Percentiles rank a stretch among this genome's conserved stretches.
phyloP scores from a whole-genome alignment of 2,113 vertebrate species.

The Genyomyrus donnyi region DNA sequence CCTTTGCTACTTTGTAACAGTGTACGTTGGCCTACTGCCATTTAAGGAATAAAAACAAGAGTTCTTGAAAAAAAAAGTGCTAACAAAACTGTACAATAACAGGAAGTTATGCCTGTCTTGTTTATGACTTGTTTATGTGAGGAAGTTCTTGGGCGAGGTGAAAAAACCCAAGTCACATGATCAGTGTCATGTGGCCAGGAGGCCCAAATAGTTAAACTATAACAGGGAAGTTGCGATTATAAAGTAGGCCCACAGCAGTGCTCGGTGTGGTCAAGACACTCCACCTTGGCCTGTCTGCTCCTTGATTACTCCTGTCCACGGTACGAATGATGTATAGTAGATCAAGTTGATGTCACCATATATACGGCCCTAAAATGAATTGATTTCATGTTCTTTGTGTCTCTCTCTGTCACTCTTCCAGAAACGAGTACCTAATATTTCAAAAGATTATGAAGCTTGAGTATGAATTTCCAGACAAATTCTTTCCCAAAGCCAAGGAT shows the following conservation, averaged over 20 bases:
- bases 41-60: neutral
- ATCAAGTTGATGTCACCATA: neutral
- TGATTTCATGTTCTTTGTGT: slow-evolving; percentile 17
- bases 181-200: slow-evolving; percentile 24
- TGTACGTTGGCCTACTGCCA: neutral
- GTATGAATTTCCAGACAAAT: slow-evolving; percentile 98
- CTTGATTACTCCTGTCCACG: neutral
- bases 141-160: slow-evolving; percentile 20
- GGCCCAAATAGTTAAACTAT: slow-evolving; percentile 25
- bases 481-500: slow-evolving; percentile 97
- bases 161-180: slow-evolving; percentile 23
- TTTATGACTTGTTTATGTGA: slow-evolving; percentile 41
- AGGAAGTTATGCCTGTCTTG: slow-evolving; percentile 37
- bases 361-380: neutral
- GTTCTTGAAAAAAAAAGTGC: neutral
- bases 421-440: slow-evolving; percentile 99
- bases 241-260: neutral
- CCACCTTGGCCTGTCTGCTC: neutral
- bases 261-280: neutral
- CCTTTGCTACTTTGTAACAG: neutral
- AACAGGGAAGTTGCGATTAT: slow-evolving; percentile 21
- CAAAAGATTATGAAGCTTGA: slow-evolving; percentile 99
- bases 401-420: slow-evolving; percentile 45
- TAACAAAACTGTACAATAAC: slow-evolving; percentile 38
- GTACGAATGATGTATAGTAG: neutral